These are phyloP conservation scores for Brachyalestes nurse DNA, from an alignment of 2,797 vertebrate genomes.

Conservation along the genomic window DNA sequence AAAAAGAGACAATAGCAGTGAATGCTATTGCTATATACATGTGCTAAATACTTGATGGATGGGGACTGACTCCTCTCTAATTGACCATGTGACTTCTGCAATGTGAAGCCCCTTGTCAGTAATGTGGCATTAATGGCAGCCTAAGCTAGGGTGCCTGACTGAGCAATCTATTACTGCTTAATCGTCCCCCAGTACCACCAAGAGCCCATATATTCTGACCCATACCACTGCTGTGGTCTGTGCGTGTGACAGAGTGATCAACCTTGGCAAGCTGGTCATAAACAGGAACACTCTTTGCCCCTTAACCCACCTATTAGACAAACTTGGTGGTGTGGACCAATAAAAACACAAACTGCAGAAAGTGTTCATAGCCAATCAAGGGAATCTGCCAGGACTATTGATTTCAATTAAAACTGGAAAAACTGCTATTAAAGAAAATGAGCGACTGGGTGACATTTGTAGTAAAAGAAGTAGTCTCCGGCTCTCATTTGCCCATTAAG, in stretches of 20 bases:
- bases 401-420: conserved; percentile 47
- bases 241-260: conserved; percentile 32
- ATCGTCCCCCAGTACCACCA: conserved; percentile 39
- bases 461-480: conserved; percentile 29
- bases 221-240: background rate
- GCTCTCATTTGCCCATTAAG: conserved; percentile 41
- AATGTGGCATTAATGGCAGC: conserved; percentile 76
- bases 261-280: conserved; percentile 39
- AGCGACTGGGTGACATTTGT: conserved; percentile 6
- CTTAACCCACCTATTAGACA: conserved; percentile 13
- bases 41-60: conserved; percentile 58
- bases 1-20: conserved; percentile 40
- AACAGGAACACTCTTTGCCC: conserved; percentile 39
- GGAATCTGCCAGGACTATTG: conserved; percentile 41
- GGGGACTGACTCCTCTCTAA: conserved; percentile 65
- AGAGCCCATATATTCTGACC: conserved; percentile 47
- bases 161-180: conserved; percentile 64
- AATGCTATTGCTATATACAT: conserved; percentile 46
- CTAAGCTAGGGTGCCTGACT: conserved; percentile 64
- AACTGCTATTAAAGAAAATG: conserved; percentile 31
- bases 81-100: conserved; percentile 81
- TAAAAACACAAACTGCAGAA: background rate
- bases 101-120: conserved; percentile 71
- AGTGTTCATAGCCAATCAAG: conserved; percentile 15
- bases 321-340: too few relatives aligned